phyloP scores from a whole-genome alignment of 2,797 vertebrate species.

The Brachyrhaphis roseni region DNA sequence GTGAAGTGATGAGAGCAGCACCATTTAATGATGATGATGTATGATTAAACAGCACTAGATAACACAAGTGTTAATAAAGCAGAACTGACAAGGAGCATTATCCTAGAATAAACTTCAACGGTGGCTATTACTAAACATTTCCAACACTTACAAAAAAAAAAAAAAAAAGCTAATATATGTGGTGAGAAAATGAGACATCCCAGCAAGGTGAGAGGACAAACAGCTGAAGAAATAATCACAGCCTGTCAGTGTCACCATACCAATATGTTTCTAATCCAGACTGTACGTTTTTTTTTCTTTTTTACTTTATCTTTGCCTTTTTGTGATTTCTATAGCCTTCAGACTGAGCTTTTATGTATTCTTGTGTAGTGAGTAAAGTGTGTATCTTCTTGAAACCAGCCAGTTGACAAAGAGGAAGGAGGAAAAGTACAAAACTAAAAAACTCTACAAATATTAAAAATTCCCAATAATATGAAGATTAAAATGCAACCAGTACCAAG shows the following conservation, averaged over 20 bases:
- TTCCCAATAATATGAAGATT: not conserved
- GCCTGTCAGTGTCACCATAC: not conserved
- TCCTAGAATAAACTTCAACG: not conserved
- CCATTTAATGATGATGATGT: not conserved
- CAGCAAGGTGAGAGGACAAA: not conserved
- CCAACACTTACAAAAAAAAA: not conserved
- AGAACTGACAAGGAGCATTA: not conserved
- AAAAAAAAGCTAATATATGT: not conserved
- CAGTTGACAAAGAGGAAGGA: not conserved
- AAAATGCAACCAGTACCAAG: not conserved
- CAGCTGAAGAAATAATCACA: not conserved
- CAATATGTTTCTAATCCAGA: not conserved
- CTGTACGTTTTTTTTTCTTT: not conserved
- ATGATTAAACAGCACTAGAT: not conserved
- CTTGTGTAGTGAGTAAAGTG: too few species aligned
- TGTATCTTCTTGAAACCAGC: not conserved
- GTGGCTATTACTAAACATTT: not conserved
- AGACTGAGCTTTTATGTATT: not conserved
- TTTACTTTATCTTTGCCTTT: not conserved
- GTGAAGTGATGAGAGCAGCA: not conserved
- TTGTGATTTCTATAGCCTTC: not conserved
- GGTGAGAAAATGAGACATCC: not conserved
- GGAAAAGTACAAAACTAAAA: not conserved
- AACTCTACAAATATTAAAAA: not conserved
- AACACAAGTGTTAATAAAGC: not conserved